phyloP scores from a whole-genome alignment of 2,888 invertebrate genomes.

The Girardia tigrina region DNA sequence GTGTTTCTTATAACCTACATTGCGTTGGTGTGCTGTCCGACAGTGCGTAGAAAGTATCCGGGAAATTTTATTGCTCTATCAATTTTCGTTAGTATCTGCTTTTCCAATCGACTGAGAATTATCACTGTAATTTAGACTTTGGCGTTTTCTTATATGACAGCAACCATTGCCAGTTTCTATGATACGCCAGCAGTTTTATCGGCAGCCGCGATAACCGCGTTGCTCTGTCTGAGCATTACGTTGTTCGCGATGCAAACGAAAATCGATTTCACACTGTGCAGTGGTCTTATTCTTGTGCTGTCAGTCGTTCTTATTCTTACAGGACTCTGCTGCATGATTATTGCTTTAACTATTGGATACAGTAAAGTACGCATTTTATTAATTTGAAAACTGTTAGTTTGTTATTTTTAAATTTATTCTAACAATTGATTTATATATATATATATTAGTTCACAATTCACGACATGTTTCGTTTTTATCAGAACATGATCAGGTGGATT shows the following conservation, averaged over 20 bases:
- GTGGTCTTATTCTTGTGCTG: constrained; percentile 53
- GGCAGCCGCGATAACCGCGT: constrained; percentile 53
- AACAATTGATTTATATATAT: no score
- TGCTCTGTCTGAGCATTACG: constrained; percentile 53
- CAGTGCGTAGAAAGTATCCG: constrained; percentile 50
- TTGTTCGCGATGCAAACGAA: constrained; percentile 54
- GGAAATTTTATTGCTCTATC: constrained; percentile 51
- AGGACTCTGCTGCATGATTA: constrained; percentile 51
- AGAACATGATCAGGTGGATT: no score
- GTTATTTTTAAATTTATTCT: no score
- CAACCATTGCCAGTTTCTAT: constrained; percentile 46
- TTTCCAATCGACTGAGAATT: not conserved
- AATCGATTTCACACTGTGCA: constrained; percentile 55
- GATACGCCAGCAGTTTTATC: constrained; percentile 49
- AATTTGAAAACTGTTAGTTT: no score
- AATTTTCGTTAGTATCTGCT: constrained; percentile 47
- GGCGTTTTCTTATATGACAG: constrained; percentile 53
- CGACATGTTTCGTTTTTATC: no score
- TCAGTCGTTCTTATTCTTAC: constrained; percentile 53
- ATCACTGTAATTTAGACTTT: constrained; percentile 47
- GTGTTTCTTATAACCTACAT: constrained; percentile 52
- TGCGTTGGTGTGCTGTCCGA: constrained; percentile 51
- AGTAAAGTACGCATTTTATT: constrained; percentile 39
- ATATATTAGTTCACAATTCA: no score
- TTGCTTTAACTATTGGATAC: constrained; percentile 41